These are phyloP conservation scores for Glaucomys volans DNA, from an alignment of 2,113 vertebrate genomes.

Conservation along the genomic window DNA sequence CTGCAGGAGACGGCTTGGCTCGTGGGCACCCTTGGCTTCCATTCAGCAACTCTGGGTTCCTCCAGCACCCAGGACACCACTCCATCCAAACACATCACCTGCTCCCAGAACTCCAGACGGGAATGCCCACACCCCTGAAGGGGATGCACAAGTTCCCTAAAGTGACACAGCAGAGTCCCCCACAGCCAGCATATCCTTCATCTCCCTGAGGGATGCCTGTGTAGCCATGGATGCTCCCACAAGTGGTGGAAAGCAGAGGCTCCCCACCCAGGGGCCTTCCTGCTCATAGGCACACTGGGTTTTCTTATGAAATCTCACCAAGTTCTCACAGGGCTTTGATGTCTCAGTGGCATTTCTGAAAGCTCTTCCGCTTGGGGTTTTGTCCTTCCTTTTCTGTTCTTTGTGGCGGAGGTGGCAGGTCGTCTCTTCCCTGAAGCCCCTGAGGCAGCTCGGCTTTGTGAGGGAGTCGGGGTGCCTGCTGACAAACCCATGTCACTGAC, in stretches of 20 bases:
- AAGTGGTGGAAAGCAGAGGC: not conserved
- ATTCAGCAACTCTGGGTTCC: not conserved
- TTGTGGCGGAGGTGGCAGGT: slow-evolving; percentile 6
- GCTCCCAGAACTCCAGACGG: not conserved
- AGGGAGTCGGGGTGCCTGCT: not conserved
- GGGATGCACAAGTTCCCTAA: not conserved
- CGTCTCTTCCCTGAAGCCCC: not conserved
- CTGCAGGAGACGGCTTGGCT: fast-evolving
- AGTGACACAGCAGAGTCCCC: not conserved
- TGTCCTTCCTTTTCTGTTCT: slow-evolving; percentile 61
- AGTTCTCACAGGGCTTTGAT: slow-evolving; percentile 65
- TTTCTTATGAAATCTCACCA: slow-evolving; percentile 62
- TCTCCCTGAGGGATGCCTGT: not conserved
- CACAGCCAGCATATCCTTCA: not conserved
- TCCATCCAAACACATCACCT: not conserved
- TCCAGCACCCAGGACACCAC: fast-evolving
- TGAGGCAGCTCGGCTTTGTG: not conserved
- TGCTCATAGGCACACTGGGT: not conserved
- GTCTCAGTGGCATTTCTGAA: slow-evolving; percentile 59
- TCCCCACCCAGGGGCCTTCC: not conserved
- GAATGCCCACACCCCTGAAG: not conserved
- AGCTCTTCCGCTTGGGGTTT: slow-evolving; percentile 69
- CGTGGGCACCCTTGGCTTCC: too few relatives aligned
- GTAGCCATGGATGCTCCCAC: not conserved
- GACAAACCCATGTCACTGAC: not conserved